Conservation (phyloP, 2,113 vertebrate genomes). For the Platysternon megacephalum region DNA sequence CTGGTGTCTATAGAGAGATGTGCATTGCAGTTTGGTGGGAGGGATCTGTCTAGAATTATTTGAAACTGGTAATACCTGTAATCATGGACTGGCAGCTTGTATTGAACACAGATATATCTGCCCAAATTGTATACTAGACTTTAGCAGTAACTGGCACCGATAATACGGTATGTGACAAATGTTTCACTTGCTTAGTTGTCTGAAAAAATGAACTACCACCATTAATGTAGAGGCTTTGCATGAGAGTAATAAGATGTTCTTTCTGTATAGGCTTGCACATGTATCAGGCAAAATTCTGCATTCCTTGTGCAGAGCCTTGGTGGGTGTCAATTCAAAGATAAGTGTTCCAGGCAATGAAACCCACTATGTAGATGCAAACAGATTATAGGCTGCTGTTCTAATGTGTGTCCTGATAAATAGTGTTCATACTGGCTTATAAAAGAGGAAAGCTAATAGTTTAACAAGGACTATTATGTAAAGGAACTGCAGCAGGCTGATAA, state of each 20-base stretch:
- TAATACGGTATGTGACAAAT: neutral
- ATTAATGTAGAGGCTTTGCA: neutral
- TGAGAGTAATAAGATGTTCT: neutral
- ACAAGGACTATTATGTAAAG: neutral
- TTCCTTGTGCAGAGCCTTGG: neutral
- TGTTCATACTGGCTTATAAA: neutral
- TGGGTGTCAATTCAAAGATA: neutral
- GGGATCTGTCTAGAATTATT: neutral
- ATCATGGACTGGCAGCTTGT: accelerated
- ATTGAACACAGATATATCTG: neutral
- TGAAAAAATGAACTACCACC: neutral
- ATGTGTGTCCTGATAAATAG: accelerated
- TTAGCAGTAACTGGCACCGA: neutral
- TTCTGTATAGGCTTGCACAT: neutral
- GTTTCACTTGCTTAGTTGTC: neutral
- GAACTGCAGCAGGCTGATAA: neutral
- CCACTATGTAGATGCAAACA: neutral
- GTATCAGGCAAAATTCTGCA: neutral
- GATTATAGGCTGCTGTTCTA: neutral
- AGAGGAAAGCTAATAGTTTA: neutral
- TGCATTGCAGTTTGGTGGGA: neutral
- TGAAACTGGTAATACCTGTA: neutral
- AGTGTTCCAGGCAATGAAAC: neutral
- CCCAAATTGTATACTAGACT: neutral
- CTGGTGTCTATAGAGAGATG: neutral